Conservation (phyloP, 2,797 vertebrate species). For the Philypnodon macrostomus region DNA sequence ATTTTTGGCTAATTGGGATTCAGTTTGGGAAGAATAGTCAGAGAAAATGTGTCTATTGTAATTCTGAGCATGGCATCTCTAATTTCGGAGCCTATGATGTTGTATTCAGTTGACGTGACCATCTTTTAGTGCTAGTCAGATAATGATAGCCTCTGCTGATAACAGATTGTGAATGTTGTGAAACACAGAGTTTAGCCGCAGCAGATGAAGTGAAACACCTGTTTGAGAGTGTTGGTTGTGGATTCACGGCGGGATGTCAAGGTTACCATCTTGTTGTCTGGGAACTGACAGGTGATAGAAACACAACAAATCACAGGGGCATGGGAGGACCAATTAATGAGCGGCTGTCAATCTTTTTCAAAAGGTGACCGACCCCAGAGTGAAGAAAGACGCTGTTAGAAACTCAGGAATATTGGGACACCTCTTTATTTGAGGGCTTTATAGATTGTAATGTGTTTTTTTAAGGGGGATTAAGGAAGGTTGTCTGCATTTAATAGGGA, state of each 20-base stretch:
- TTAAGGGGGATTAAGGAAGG: background rate
- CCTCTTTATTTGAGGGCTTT: background rate
- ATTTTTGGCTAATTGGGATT: conserved; percentile 18
- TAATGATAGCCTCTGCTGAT: background rate
- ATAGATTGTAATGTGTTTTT: too few relatives aligned
- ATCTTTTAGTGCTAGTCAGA: background rate
- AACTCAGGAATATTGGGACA: background rate
- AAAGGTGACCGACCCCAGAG: background rate
- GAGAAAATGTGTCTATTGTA: background rate
- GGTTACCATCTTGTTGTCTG: conserved; percentile 1
- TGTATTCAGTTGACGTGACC: too few relatives aligned
- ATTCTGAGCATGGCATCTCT: background rate
- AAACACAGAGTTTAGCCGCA: background rate
- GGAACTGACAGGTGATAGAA: background rate
- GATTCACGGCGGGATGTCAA: conserved; percentile 15
- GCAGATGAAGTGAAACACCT: background rate
- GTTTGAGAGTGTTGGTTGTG: background rate
- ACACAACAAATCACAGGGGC: conserved; percentile 1
- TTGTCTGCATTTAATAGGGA: background rate
- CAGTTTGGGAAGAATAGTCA: background rate
- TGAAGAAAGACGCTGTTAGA: background rate
- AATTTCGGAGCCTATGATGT: background rate
- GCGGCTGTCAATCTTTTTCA: conserved; percentile 5
- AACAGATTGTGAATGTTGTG: conserved; percentile 2
- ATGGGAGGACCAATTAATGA: background rate